phyloP scores from a whole-genome alignment of 2,113 vertebrate genomes.

The Puma concolor region DNA sequence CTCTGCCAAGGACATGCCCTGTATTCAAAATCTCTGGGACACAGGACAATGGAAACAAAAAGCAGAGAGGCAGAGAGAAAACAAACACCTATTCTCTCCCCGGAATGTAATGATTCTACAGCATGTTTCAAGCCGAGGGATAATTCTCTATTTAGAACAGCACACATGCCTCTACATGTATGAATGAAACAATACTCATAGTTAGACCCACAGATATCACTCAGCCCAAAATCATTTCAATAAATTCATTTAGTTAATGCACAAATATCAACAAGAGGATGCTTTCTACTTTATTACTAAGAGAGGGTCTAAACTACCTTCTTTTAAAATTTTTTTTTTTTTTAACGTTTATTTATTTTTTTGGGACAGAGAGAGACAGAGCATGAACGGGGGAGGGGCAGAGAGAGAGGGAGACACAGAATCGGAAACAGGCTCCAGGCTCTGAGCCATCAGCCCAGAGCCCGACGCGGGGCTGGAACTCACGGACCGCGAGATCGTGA shows the following conservation, averaged over 20 bases:
- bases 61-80: neutral
- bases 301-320: neutral
- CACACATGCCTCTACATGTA: neutral
- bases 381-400: no score
- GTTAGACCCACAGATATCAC: neutral
- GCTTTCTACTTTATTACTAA: neutral
- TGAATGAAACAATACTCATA: neutral
- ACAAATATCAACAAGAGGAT: neutral
- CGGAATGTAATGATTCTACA: neutral
- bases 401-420: no score
- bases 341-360: no score
- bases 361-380: no score
- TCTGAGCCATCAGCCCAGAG: no score
- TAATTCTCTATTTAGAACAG: neutral
- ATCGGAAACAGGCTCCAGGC: no score
- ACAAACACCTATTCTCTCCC: neutral
- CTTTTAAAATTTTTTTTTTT: no score
- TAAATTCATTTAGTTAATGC: neutral
- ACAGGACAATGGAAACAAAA: slow-evolving; percentile 24
- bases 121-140: no score
- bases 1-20: neutral
- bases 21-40: slow-evolving; percentile 27
- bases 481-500: no score
- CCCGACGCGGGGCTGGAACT: no score
- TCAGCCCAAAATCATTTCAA: slow-evolving; percentile 34